Conservation (phyloP, 2,888 invertebrate genomes). For the Tetanocera ferruginea region DNA sequence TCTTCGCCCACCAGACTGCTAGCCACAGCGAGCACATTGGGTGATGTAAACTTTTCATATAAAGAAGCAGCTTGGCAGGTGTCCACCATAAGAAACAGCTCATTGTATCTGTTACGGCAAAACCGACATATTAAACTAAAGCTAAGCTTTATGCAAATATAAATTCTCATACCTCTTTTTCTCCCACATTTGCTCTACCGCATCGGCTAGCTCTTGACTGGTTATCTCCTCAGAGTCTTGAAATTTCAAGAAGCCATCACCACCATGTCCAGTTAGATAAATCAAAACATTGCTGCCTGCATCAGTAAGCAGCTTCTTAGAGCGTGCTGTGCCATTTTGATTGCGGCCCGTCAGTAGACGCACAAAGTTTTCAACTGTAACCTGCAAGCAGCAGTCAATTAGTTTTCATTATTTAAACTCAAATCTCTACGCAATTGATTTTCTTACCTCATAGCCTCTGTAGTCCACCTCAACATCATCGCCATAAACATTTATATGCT, state of each 20-base stretch:
- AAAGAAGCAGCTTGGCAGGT: conserved; percentile 99
- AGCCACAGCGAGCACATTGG: conserved; percentile 96
- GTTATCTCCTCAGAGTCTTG: conserved; percentile 99
- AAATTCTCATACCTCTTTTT: conserved; percentile 80
- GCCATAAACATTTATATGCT: conserved; percentile 98
- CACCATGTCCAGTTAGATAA: conserved; percentile 96
- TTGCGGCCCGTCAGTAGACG: conserved; percentile 93
- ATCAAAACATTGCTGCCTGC: conserved; percentile 97
- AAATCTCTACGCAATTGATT: not conserved
- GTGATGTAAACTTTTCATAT: conserved; percentile 98
- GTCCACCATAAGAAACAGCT: conserved; percentile 98
- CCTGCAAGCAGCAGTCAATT: conserved; percentile 71
- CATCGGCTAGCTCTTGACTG: conserved; percentile 97
- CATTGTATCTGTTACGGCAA: conserved; percentile 85
- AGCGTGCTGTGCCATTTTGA: conserved; percentile 92
- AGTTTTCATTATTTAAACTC: not conserved
- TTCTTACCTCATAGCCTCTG: conserved; percentile 85
- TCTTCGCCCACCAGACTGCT: conserved; percentile 99
- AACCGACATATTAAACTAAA: not conserved
- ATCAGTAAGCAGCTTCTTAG: conserved; percentile 94
- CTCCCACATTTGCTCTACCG: conserved; percentile 99
- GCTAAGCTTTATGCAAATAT: not conserved
- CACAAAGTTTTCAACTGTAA: conserved; percentile 98
- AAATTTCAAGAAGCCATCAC: conserved; percentile 99
- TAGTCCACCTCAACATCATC: conserved; percentile 99